Evolutionary conservation across 2,113 vertebrate species (phyloP), one percentile per base, ranked within the genome.

Genomic region (Megaleporinus macrocephalus): DNA sequence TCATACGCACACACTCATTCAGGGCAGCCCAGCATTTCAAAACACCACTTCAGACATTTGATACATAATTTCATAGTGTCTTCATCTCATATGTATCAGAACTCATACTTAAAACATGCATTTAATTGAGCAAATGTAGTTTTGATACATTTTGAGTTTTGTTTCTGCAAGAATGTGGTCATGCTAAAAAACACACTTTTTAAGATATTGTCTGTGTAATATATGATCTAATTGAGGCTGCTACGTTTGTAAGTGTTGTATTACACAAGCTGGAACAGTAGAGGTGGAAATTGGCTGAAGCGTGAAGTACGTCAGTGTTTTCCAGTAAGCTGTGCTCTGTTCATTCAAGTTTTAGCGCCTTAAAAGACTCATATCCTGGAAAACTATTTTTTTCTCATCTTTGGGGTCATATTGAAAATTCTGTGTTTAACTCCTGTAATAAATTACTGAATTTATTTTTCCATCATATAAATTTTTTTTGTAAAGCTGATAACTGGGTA

Each of bases 1-100:
- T 16, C 57, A 24, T 18, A 73, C 74, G 51, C 29, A 68, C 36
- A 33, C 55, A 44, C 74, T 68, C 61, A 70, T 57, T 41, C 80
- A 69, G 41, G 30, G 69, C 33, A 76, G 59, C 76, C 76, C 63
- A 53, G 79, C 49, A 76, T 62, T 51, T 69, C 33, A 33, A 55
- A 22, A 27, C 36, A 18, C 26, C 9, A 36, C 33, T 49, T 33
- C 26, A 26, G 41, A 55, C 71, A 74, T 47, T 41, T 70, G 66
- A 53, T 61, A 49, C 15, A 65, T 47, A 71, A 20, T 69, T 68
- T 70, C 61, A 63, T 30, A 78, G 53, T 57, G 22, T 20, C 66
- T 47, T 29, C 20, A 47, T 47, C 26, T 80, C 70, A 72, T 49
- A 26, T 6, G 69, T 53, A 79, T 70, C 53, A 71, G 18, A 61